A percentile compares a stretch with the other conserved stretches of the same genome.
phyloP scores from a whole-genome alignment of 37 sponge, comb jelly and placozoan species.

The Chondrosia reniformis region DNA sequence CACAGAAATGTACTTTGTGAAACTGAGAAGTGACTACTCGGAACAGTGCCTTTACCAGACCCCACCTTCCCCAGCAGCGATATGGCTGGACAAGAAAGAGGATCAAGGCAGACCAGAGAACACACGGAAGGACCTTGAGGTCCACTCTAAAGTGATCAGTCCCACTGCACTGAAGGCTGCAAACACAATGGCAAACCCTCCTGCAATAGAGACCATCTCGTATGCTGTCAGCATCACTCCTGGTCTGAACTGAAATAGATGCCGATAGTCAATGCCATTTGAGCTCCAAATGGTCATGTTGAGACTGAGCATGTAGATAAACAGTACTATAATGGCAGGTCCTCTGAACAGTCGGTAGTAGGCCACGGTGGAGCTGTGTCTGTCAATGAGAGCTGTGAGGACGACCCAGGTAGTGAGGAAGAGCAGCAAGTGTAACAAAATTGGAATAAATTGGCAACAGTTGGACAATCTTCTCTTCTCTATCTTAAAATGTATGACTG shows the following conservation, averaged over 20 bases:
- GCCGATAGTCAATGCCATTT: conserved; percentile 40
- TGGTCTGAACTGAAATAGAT: conserved; percentile 45
- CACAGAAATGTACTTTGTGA: conserved; percentile 74
- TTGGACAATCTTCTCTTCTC: not conserved
- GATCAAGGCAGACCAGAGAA: conserved; percentile 52
- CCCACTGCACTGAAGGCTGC: not conserved
- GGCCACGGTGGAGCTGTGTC: not conserved
- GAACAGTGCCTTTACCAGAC: conserved; percentile 33
- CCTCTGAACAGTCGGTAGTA: conserved; percentile 57
- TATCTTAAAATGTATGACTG: too few relatives aligned
- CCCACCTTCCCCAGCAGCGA: conserved; percentile 38
- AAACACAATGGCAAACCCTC: conserved; percentile 33
- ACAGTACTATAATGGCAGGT: conserved; percentile 53
- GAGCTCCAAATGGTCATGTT: conserved; percentile 66
- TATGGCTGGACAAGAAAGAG: conserved; percentile 60
- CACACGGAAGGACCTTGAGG: conserved; percentile 33
- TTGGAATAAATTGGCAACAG: not conserved
- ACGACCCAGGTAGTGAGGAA: not conserved
- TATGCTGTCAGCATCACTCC: conserved; percentile 40
- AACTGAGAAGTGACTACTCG: conserved; percentile 82
- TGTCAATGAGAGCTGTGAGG: not conserved
- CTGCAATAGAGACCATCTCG: conserved; percentile 39
- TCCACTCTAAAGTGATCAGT: too few relatives aligned
- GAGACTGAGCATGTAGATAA: conserved; percentile 55
- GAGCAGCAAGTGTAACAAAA: not conserved